Conservation (phyloP, 2,113 vertebrate genomes). For the Ictalurus punctatus region DNA sequence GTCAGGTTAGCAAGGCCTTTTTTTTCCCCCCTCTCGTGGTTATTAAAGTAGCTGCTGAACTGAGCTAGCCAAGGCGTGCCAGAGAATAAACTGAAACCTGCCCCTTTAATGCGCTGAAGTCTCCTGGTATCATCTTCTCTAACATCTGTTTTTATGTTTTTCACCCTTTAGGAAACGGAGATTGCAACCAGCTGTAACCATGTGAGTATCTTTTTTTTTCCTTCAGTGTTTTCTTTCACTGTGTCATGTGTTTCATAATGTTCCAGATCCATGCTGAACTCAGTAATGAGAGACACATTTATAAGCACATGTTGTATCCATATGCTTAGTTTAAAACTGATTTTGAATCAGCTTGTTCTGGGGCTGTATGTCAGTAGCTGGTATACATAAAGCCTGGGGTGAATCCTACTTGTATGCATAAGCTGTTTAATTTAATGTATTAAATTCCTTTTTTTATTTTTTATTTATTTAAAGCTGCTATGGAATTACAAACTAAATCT, state of each 20-base stretch:
- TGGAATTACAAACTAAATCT: constrained; percentile 98
- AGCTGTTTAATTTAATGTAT: not conserved
- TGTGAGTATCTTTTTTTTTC: constrained; percentile 62
- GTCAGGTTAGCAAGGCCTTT: not conserved
- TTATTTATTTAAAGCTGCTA: constrained; percentile 74
- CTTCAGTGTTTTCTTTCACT: too few species aligned
- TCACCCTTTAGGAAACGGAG: constrained; percentile 81
- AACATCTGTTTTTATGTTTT: constrained; percentile 16
- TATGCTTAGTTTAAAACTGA: not conserved
- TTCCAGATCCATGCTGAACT: not conserved
- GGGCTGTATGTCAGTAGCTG: not conserved
- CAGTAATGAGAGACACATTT: not conserved
- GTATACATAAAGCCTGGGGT: not conserved
- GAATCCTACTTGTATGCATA: not conserved
- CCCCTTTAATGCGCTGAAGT: not conserved
- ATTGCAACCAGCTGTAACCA: constrained; percentile 93
- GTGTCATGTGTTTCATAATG: not conserved
- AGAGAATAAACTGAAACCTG: not conserved
- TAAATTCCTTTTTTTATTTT: not conserved
- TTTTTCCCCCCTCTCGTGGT: not conserved
- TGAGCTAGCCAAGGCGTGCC: not conserved
- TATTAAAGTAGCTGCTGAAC: not conserved
- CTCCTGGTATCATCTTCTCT: not conserved
- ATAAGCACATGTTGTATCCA: not conserved
- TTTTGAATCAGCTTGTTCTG: not conserved